Conservation (phyloP, 2,113 vertebrate species). For the Psittacara wagleri region DNA sequence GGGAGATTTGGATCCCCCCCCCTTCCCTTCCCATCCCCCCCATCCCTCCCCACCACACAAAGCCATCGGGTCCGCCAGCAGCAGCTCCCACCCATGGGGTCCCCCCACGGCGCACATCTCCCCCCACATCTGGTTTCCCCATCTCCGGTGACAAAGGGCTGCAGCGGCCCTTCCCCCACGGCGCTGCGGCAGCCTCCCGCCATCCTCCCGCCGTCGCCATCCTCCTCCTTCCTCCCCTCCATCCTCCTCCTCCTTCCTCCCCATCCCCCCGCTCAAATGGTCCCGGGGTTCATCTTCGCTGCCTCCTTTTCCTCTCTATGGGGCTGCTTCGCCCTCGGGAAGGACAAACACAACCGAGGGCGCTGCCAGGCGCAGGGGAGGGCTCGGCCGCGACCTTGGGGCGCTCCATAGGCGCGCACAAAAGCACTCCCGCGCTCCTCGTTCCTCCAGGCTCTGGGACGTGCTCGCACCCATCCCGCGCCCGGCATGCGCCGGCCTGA, state of each 20-base stretch:
- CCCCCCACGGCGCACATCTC: neutral
- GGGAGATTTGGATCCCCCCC: neutral
- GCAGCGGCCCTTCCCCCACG: conserved; percentile 52
- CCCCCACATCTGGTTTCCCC: conserved; percentile 43
- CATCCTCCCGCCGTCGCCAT: neutral
- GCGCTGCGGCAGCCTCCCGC: conserved; percentile 30
- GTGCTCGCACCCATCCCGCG: neutral
- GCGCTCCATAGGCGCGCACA: neutral
- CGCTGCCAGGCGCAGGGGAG: neutral
- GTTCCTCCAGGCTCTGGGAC: neutral
- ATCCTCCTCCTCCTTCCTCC: neutral
- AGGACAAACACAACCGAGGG: neutral
- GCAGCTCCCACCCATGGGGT: neutral
- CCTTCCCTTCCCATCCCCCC: no score
- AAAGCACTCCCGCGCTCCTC: neutral
- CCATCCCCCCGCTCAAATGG: neutral
- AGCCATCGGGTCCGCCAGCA: neutral
- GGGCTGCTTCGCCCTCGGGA: neutral
- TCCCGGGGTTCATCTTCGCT: neutral
- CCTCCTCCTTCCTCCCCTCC: neutral
- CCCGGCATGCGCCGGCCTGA: conserved; percentile 18
- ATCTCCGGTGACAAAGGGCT: conserved; percentile 58
- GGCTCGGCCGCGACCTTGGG: neutral
- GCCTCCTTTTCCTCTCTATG: neutral
- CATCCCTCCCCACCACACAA: neutral